These are phyloP conservation scores for Tribolium freemani DNA, from an alignment of 2,888 invertebrate genomes.

Conservation along the genomic window DNA sequence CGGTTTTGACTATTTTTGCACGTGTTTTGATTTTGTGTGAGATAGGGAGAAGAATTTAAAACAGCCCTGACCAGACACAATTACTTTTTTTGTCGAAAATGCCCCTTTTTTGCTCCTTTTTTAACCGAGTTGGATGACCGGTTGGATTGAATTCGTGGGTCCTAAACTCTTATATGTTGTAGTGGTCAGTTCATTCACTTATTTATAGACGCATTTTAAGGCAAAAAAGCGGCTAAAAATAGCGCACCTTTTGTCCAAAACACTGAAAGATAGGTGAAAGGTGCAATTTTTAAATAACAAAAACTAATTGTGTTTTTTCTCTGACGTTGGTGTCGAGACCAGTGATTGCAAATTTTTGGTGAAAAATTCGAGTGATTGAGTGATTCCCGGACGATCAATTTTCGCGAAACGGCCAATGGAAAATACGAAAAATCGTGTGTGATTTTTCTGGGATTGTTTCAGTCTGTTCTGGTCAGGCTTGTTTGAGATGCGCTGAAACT, in stretches of 20 bases:
- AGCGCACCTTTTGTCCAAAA: slow-evolving; percentile 28
- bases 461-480: background rate
- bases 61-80: slow-evolving; percentile 66
- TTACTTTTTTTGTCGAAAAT: slow-evolving; percentile 60
- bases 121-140: slow-evolving; percentile 62
- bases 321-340: background rate
- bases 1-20: background rate
- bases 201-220: slow-evolving; percentile 19
- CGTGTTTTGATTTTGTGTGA: background rate
- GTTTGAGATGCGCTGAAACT: slow-evolving; percentile 42
- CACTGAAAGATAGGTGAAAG: slow-evolving; percentile 34
- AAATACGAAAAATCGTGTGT: background rate
- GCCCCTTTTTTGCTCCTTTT: slow-evolving; percentile 48
- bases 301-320: slow-evolving; percentile 22
- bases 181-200: slow-evolving; percentile 63
- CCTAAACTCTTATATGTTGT: slow-evolving; percentile 66
- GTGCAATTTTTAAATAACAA: slow-evolving; percentile 39
- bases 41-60: slow-evolving; percentile 10
- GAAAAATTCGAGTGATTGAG: background rate
- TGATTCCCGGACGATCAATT: background rate
- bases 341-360: background rate
- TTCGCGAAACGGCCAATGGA: no score
- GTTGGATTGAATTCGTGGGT: slow-evolving; percentile 58
- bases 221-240: slow-evolving; percentile 13
- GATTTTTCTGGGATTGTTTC: background rate